These are phyloP conservation scores for Crotalus tigris DNA, from an alignment of 2,113 vertebrate species.

Conservation along the genomic window DNA sequence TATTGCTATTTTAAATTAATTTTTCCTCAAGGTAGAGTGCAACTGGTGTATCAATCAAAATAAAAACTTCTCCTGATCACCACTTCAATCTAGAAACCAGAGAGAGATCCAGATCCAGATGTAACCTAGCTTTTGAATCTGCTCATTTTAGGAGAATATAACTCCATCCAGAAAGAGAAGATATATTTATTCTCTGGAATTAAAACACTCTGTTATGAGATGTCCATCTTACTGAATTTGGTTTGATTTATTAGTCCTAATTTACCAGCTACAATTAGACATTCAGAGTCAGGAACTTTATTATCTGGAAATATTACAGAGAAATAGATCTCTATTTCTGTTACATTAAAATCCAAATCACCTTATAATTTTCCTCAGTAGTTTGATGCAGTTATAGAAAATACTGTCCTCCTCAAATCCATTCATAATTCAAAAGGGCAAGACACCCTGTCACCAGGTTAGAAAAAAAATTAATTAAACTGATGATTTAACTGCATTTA, in stretches of 20 bases:
- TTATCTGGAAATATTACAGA: neutral
- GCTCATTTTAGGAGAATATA: neutral
- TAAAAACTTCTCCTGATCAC: neutral
- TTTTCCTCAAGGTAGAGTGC: neutral
- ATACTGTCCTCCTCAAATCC: neutral
- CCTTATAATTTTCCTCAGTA: no score
- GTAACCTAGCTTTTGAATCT: neutral
- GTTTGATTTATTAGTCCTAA: neutral
- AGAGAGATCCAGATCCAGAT: neutral
- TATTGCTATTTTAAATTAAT: neutral
- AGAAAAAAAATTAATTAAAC: neutral
- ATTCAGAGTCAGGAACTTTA: neutral
- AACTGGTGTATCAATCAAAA: neutral
- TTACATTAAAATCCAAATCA: no score
- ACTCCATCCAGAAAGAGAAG: neutral
- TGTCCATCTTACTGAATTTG: neutral
- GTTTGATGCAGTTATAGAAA: neutral
- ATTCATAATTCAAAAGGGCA: neutral
- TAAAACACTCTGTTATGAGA: neutral
- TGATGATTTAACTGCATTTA: neutral
- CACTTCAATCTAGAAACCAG: neutral
- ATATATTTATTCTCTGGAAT: neutral
- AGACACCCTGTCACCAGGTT: neutral
- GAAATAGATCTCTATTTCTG: no score
- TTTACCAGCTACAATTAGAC: neutral